Percentiles rank a stretch among this genome's conserved stretches.
phyloP scores from a whole-genome alignment of 2,113 vertebrate genomes.

The Morone chrysops region DNA sequence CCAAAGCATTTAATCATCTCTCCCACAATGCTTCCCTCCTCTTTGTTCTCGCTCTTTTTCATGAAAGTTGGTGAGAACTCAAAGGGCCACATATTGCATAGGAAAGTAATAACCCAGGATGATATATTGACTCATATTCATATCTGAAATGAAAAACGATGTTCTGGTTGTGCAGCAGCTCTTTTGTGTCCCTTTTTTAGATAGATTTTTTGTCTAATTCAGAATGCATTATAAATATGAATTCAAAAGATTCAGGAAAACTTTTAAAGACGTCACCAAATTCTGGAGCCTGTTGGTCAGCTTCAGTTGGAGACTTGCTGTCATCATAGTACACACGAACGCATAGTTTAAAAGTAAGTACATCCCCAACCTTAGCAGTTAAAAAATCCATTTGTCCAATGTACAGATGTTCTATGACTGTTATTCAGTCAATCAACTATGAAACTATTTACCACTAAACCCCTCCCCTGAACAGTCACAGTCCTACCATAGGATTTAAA shows the following conservation, averaged over 20 bases:
- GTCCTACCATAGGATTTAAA: too few species aligned
- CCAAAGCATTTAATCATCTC: conserved; percentile 41
- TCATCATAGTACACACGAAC: too few species aligned
- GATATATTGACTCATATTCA: conserved; percentile 24
- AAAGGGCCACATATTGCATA: not conserved
- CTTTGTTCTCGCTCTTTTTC: not conserved
- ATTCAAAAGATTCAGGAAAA: not conserved
- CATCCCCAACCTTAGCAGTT: too few species aligned
- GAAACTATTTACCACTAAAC: too few species aligned
- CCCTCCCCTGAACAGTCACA: too few species aligned
- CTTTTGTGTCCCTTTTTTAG: not conserved
- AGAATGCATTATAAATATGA: not conserved
- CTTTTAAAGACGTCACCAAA: too few species aligned
- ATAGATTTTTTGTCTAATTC: not conserved
- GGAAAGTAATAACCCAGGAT: conserved; percentile 17
- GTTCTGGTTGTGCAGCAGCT: not conserved
- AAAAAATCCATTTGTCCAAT: too few species aligned
- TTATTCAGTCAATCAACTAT: too few species aligned
- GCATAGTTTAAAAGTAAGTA: too few species aligned
- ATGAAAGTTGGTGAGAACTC: conserved; percentile 10
- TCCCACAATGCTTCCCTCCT: conserved; percentile 1
- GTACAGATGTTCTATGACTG: too few species aligned
- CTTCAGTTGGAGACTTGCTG: too few species aligned
- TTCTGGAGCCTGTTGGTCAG: not conserved
- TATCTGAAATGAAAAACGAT: conserved; percentile 23